Evolutionary conservation across 2,888 invertebrate species (phyloP).

Genomic region (Leptodirus hochenwartii): DNA sequence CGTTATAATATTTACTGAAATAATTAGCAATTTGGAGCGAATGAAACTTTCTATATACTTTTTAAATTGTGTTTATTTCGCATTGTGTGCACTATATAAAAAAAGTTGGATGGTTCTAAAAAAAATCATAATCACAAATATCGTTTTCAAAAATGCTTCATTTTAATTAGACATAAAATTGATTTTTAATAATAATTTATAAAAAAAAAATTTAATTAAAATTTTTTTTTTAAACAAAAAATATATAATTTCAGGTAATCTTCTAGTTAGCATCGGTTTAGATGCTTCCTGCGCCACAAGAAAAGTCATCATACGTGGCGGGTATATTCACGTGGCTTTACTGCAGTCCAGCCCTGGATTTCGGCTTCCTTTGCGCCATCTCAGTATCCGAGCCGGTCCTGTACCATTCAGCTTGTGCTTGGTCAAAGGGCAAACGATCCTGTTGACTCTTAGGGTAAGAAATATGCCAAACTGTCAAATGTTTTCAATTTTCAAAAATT

Average conservation of each 20-base stretch:
- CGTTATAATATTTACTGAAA: no score
- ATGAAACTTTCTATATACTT: no score
- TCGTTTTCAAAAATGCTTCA: no score
- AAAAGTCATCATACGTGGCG: slow-evolving; percentile 37
- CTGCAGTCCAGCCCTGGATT: slow-evolving; percentile 10
- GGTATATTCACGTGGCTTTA: slow-evolving; percentile 28
- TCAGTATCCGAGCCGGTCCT: slow-evolving; percentile 25
- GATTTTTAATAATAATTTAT: no score
- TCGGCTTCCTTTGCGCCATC: slow-evolving; percentile 23
- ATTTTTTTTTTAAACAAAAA: no score
- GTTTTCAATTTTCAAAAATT: slow-evolving; percentile 5
- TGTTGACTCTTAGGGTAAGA: slow-evolving; percentile 25
- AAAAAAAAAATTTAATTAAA: no score
- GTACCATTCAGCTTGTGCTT: slow-evolving; percentile 24
- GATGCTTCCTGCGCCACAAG: slow-evolving; percentile 34
- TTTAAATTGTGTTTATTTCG: no score
- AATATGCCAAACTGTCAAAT: slow-evolving; percentile 5
- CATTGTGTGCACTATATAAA: no score
- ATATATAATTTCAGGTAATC: slow-evolving; percentile 24
- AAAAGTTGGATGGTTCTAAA: no score
- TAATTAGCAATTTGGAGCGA: no score
- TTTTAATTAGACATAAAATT: no score
- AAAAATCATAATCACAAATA: no score
- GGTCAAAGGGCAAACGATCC: slow-evolving; percentile 22
- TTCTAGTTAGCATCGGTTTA: slow-evolving; percentile 22